Conservation (phyloP, 2,797 vertebrate genomes). For the Myiotriccus ornatus region DNA sequence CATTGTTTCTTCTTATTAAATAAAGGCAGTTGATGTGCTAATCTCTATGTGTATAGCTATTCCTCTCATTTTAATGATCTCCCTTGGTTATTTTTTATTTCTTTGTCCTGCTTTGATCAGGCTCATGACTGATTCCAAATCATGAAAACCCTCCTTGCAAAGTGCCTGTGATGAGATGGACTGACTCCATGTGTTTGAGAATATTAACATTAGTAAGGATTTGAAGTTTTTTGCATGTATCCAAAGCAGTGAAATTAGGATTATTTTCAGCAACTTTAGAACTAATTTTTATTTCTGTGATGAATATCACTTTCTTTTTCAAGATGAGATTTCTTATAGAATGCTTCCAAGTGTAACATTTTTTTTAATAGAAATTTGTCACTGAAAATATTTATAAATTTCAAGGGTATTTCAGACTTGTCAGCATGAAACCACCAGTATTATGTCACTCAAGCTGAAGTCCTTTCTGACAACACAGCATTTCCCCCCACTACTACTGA, state of each 20-base stretch:
- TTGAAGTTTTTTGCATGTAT: not conserved
- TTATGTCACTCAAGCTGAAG: not conserved
- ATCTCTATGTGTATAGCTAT: not conserved
- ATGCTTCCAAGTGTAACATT: not conserved
- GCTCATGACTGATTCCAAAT: not conserved
- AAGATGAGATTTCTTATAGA: not conserved
- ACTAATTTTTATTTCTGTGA: not conserved
- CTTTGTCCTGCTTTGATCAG: not conserved
- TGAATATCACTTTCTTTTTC: not conserved
- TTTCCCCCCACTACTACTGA: not conserved
- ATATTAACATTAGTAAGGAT: not conserved
- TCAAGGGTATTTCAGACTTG: not conserved
- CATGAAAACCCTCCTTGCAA: not conserved
- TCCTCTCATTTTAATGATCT: not conserved
- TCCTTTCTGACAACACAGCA: not conserved
- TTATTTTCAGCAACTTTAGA: not conserved
- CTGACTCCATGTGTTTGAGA: not conserved
- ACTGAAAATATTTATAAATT: not conserved
- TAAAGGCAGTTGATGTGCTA: not conserved
- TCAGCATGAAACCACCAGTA: not conserved
- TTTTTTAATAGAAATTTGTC: not conserved
- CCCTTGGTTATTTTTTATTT: not conserved
- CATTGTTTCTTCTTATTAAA: not conserved
- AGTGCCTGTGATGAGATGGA: not conserved
- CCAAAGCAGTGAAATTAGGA: not conserved